Base-by-base conservation (phyloP, 1,140 invertebrate genomes). In the Steinernema khuongi region DNA sequence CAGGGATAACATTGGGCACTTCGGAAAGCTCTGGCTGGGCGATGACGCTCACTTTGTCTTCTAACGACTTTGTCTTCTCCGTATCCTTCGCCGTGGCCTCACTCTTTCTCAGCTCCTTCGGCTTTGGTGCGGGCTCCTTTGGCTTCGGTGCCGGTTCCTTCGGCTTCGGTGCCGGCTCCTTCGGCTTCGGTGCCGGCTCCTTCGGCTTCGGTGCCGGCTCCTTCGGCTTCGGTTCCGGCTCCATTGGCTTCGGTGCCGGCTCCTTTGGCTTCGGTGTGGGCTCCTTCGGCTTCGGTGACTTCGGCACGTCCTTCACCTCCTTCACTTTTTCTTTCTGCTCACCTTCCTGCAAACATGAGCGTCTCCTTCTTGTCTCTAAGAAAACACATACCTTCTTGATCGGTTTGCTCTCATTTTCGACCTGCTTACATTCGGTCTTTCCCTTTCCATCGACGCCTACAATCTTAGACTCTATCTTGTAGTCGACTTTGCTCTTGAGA, bases 51-150 rank as follows among this genome's bases (percentile, higher is more conserved):
- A 17, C 22, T 26, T 60, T 60, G 7, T 14, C 14, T 2, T 14
- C 66, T 77, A 30, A 26, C 11, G 30, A 14, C 28, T 68, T 36
- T 22, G 60, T 28, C 29, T 26, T 29, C 74, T 19, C 18, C 36
- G 67, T 50, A 33, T 19, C 29, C 32, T 30, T 29, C 28, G 43
- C 28, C 50, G 50, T 66, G 60, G 31, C 30, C 28, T 30, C 28
- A 11, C 30, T 67, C 22, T 22, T 19, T n/a, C 17, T 31, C 7
- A 17, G 31, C 14, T 66, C 32, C 26, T 73, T 73, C 1, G 18
- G 60, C 1, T 68, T 33, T 33, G 19, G 31, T 26, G n/a, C 17
- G 36, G 75, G 26, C 71, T 77, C 43, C 44, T 33, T 71, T 0
- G 41, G 29, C 22, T 60, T 70, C 7, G 66, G 30, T 1, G 36